Evolutionary conservation across 2,888 invertebrate species (phyloP).

Genomic region (Polyommatus icarus): DNA sequence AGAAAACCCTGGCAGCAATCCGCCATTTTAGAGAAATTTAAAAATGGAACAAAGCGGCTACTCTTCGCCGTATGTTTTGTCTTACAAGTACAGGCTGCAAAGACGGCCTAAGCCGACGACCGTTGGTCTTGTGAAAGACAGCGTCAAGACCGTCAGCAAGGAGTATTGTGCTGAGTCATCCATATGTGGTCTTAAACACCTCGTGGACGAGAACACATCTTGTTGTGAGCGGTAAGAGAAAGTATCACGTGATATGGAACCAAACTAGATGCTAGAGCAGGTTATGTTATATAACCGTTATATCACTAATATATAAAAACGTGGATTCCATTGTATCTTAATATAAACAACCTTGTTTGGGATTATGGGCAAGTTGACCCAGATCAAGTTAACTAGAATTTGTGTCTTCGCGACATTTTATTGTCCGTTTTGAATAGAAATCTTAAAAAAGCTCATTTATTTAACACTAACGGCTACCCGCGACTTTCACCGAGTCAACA

Average conservation of each 20-base stretch:
- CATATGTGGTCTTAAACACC: conserved; percentile 70
- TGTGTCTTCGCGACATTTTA: background rate
- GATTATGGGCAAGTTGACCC: background rate
- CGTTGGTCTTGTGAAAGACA: conserved; percentile 53
- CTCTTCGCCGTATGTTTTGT: conserved; percentile 41
- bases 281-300: conserved; percentile 41
- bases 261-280: conserved; percentile 39
- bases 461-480: background rate
- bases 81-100: conserved; percentile 45
- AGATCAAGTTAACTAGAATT: conserved; percentile 20
- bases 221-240: conserved; percentile 65
- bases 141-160: conserved; percentile 59
- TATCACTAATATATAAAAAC: conserved; percentile 33
- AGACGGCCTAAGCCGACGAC: conserved; percentile 47
- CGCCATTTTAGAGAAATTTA: background rate
- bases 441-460: background rate
- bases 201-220: conserved; percentile 63
- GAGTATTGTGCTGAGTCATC: conserved; percentile 74
- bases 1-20: background rate
- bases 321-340: conserved; percentile 18
- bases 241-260: conserved; percentile 47
- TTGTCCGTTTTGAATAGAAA: background rate
- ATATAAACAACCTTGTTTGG: conserved; percentile 30
- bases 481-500: background rate
- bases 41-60: conserved; percentile 37